Percentiles rank a stretch among this genome's conserved stretches.
Conservation (phyloP, 2,113 vertebrate genomes). For the Vidua macroura region DNA sequence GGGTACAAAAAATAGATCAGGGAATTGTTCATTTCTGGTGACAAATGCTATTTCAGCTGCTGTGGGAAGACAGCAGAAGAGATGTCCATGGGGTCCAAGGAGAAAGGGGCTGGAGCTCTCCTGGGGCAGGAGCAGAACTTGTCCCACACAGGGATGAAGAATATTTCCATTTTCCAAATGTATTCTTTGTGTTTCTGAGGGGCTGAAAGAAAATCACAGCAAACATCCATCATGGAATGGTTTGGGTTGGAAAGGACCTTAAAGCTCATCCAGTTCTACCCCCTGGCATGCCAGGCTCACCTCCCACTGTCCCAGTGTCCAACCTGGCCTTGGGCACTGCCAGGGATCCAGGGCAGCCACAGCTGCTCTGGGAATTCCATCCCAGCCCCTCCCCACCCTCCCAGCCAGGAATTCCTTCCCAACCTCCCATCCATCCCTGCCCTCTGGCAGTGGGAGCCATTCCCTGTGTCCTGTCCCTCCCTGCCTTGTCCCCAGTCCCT, state of each 20-base stretch:
- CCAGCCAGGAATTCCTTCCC: neutral
- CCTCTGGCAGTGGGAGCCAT: neutral
- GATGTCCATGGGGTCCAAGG: accelerated
- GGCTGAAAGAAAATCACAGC: neutral
- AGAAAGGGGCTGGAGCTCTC: neutral
- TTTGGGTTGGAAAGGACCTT: neutral
- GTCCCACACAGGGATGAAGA: neutral
- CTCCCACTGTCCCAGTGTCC: neutral
- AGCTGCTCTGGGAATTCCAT: accelerated
- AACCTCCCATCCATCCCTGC: no score
- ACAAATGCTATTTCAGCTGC: neutral
- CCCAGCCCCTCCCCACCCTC: accelerated
- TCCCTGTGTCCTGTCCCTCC: neutral
- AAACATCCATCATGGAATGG: neutral
- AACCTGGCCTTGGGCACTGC: accelerated
- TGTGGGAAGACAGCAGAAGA: neutral
- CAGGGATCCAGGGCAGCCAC: neutral
- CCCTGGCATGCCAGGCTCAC: neutral
- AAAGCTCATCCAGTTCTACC: accelerated
- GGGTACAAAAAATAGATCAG: neutral
- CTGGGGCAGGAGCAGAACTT: neutral
- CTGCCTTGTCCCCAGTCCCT: neutral
- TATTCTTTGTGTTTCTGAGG: neutral
- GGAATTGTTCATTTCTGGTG: neutral
- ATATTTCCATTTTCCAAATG: neutral